Evolutionary conservation across 2,113 vertebrate species (phyloP).

Genomic region (Rostratula benghalensis): DNA sequence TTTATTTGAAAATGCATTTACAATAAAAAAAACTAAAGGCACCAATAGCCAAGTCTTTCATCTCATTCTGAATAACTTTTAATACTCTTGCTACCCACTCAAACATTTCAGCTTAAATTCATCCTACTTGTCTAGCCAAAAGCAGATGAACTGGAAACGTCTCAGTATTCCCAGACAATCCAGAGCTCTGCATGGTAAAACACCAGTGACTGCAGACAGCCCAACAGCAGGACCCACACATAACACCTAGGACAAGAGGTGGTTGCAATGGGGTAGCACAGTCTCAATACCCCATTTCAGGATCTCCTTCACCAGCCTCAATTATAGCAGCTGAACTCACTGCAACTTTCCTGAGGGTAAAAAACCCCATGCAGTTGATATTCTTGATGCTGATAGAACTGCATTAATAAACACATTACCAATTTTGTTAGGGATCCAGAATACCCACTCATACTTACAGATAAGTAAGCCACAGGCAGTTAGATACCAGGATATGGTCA

Average conservation of each 20-base stretch:
- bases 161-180: neutral
- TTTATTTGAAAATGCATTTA: slow-evolving; percentile 3
- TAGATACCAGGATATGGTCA: neutral
- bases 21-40: neutral
- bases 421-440: neutral
- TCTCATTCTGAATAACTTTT: neutral
- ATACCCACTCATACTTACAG: neutral
- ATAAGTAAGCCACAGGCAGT: neutral
- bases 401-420: neutral
- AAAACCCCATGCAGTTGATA: neutral
- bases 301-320: neutral
- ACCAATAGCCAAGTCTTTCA: neutral
- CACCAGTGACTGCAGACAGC: neutral
- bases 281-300: neutral
- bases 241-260: neutral
- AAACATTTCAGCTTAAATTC: neutral
- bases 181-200: neutral
- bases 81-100: neutral
- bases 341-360: neutral
- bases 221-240: neutral
- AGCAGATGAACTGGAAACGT: neutral
- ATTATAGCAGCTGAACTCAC: neutral
- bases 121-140: neutral
- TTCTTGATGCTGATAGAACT: neutral
- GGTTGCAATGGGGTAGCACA: neutral